Percentiles rank a stretch among this genome's conserved stretches.
phyloP scores from a whole-genome alignment of 2,888 invertebrate genomes.

The Mystacides longicornis region DNA sequence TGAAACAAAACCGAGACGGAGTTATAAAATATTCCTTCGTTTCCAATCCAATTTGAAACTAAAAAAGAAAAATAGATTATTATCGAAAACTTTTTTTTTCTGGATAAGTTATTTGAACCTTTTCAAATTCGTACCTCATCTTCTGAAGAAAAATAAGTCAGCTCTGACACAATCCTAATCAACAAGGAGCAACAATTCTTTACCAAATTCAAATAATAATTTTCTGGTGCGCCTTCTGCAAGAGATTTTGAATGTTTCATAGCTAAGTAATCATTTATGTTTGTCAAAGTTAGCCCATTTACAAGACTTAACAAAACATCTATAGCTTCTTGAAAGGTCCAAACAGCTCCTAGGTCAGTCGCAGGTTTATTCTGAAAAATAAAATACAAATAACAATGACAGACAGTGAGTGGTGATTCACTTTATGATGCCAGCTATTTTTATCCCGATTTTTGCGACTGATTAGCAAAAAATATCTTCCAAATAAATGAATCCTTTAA shows the following conservation, averaged over 20 bases:
- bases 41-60: neutral
- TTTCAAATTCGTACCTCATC: constrained; percentile 24
- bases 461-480: no score
- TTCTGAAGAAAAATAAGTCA: neutral
- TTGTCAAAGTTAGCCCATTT: neutral
- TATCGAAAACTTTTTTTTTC: neutral
- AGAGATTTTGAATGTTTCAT: no score
- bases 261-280: neutral
- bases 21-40: constrained; percentile 51
- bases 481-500: no score
- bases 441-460: no score
- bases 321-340: neutral
- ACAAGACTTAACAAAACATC: neutral
- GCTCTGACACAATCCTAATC: neutral
- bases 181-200: neutral
- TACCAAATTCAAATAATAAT: neutral
- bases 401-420: no score
- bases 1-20: constrained; percentile 83
- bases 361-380: no score
- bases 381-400: no score
- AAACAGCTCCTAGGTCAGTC: neutral
- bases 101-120: constrained; percentile 27
- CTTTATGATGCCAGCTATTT: no score
- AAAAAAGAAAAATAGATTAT: neutral
- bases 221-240: neutral